Percentiles rank a stretch among this genome's conserved stretches.
Evolutionary conservation across 2,888 invertebrate species (phyloP).

Genomic region (Stratiomys singularior): DNA sequence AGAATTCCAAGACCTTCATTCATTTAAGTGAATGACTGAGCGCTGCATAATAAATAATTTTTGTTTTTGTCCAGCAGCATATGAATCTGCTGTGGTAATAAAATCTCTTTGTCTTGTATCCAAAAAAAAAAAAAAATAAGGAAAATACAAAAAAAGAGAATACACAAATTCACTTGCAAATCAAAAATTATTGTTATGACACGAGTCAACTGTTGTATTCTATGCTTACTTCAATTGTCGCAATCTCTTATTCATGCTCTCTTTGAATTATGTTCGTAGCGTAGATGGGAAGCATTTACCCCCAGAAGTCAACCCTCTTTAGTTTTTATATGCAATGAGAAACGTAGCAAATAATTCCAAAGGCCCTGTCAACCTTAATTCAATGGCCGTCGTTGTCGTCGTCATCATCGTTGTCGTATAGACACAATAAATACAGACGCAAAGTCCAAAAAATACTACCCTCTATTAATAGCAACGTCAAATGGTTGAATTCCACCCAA

Average conservation of each 20-base stretch:
- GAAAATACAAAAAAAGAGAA: no score
- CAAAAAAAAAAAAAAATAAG: not conserved
- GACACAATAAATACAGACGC: conserved; percentile 38
- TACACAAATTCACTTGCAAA: not conserved
- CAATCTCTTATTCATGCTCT: not conserved
- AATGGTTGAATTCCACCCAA: not conserved
- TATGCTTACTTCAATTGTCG: not conserved
- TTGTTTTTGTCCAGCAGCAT: not conserved
- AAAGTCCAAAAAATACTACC: conserved; percentile 33
- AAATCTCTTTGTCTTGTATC: not conserved
- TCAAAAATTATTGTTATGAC: not conserved
- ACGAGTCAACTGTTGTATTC: not conserved
- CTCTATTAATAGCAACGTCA: conserved; percentile 32
- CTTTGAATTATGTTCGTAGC: not conserved
- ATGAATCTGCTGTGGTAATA: not conserved
- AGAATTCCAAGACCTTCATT: no score
- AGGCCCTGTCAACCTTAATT: conserved; percentile 28
- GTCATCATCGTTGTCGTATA: not conserved
- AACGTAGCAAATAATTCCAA: conserved; percentile 4
- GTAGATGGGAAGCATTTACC: not conserved
- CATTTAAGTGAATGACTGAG: no score
- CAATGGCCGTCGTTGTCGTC: conserved; percentile 14
- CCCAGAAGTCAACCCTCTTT: conserved; percentile 18
- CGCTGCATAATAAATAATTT: no score
- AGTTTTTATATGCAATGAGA: not conserved